A percentile compares a stretch with the other conserved stretches of the same genome.
These are phyloP conservation scores for Gerris lacustris DNA, from an alignment of 2,888 invertebrate species.

Conservation along the genomic window DNA sequence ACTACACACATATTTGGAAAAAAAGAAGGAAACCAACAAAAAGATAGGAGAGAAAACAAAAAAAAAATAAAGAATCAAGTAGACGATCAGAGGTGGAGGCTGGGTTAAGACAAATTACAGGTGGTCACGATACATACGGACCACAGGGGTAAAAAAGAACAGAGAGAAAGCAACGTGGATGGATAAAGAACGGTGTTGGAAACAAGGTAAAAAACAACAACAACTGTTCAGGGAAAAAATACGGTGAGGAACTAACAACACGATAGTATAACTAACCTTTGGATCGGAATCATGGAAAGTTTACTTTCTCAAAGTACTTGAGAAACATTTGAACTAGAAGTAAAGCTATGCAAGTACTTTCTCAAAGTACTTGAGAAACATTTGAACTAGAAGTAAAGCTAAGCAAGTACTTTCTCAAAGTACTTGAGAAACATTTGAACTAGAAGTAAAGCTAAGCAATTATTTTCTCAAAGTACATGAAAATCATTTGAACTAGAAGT, in stretches of 20 bases:
- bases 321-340: too few relatives aligned
- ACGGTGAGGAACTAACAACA: neutral
- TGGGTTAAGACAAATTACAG: conserved; percentile 20
- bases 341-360: too few relatives aligned
- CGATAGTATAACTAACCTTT: neutral
- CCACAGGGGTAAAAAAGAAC: conserved; percentile 19
- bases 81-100: conserved; percentile 14
- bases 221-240: neutral
- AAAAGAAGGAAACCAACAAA: conserved; percentile 10
- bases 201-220: conserved; percentile 2
- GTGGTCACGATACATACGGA: conserved; percentile 12
- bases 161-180: conserved; percentile 18
- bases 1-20: conserved; percentile 1
- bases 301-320: too few relatives aligned
- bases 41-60: conserved; percentile 15
- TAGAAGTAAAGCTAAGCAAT: too few relatives aligned
- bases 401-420: too few relatives aligned
- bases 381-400: too few relatives aligned
- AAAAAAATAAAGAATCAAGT: conserved; percentile 13
- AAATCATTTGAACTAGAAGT: too few relatives aligned
- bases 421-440: too few relatives aligned
- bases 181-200: conserved; percentile 23
- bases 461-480: too few relatives aligned
- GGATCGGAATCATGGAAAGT: too few relatives aligned
- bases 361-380: too few relatives aligned